phyloP scores from a whole-genome alignment of 1,140 invertebrate species.

The Linepithema humile region DNA sequence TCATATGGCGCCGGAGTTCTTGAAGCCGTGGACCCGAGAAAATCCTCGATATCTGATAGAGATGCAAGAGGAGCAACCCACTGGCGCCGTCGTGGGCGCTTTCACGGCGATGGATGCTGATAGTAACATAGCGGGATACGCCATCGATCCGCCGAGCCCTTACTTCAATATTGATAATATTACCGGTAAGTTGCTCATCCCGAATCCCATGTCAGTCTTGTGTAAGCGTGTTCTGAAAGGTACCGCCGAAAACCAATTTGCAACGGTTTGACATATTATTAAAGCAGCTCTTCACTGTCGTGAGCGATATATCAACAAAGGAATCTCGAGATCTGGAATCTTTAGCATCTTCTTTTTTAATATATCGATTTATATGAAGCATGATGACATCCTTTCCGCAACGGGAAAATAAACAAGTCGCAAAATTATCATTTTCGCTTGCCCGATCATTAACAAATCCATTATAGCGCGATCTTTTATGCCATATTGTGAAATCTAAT shows the following conservation, averaged over 20 bases:
- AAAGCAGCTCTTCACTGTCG: not conserved
- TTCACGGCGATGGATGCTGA: conserved; percentile 93
- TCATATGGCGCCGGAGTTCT: conserved; percentile 87
- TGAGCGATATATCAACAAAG: not conserved
- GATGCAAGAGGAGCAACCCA: conserved; percentile 93
- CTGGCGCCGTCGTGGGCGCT: conserved; percentile 91
- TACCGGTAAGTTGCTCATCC: conserved; percentile 85
- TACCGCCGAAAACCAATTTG: conserved; percentile 31
- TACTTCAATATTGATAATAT: conserved; percentile 92
- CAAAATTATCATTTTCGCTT: no score
- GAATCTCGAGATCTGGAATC: not conserved
- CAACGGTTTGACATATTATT: not conserved
- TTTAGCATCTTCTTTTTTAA: not conserved
- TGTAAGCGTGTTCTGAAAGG: conserved; percentile 9
- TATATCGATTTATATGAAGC: not conserved
- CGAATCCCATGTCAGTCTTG: conserved; percentile 14
- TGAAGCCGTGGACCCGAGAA: conserved; percentile 89
- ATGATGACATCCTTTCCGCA: not conserved
- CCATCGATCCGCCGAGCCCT: conserved; percentile 88
- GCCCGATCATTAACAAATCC: no score
- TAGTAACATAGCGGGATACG: conserved; percentile 91
- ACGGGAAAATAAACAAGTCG: not conserved
- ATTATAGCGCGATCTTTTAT: not conserved
- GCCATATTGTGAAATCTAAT: not conserved
- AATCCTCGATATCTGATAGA: conserved; percentile 88